A percentile compares a stretch with the other conserved stretches of the same genome.
Conservation (phyloP, 1,140 invertebrate species). For the Hylyphantes graminicola region DNA sequence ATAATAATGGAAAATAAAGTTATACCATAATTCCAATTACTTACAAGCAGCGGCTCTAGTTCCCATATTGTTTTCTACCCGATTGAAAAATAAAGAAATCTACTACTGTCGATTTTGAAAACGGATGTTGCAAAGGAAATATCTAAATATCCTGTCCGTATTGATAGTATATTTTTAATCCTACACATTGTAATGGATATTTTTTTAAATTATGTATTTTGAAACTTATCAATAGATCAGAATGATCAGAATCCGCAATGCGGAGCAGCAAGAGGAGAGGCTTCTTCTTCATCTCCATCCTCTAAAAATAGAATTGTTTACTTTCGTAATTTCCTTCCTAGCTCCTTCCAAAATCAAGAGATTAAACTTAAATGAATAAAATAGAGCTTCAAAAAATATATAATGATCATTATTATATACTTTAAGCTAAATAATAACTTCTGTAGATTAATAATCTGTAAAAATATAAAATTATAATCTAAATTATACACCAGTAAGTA, state of each 20-base stretch:
- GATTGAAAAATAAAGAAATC: neutral
- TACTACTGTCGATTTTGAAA: neutral
- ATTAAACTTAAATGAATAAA: no score
- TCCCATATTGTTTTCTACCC: slow-evolving; percentile 30
- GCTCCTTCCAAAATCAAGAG: no score
- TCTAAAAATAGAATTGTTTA: neutral
- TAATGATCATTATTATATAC: neutral
- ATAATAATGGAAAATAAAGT: no score
- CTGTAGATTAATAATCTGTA: no score
- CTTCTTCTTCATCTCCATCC: neutral
- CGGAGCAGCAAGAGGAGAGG: slow-evolving; percentile 26
- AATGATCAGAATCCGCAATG: slow-evolving; percentile 36
- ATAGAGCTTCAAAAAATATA: no score
- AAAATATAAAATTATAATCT: no score
- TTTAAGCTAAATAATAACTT: no score
- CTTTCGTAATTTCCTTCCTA: no score
- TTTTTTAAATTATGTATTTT: neutral
- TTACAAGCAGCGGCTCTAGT: slow-evolving; percentile 58
- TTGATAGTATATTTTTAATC: neutral
- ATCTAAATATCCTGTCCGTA: neutral
- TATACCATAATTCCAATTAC: neutral
- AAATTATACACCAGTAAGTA: no score
- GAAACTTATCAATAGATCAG: neutral
- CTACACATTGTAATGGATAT: neutral
- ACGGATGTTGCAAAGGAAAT: neutral